A percentile compares a stretch with the other conserved stretches of the same genome.
phyloP scores from a whole-genome alignment of 1,140 invertebrate genomes.

The Ostrea edulis region DNA sequence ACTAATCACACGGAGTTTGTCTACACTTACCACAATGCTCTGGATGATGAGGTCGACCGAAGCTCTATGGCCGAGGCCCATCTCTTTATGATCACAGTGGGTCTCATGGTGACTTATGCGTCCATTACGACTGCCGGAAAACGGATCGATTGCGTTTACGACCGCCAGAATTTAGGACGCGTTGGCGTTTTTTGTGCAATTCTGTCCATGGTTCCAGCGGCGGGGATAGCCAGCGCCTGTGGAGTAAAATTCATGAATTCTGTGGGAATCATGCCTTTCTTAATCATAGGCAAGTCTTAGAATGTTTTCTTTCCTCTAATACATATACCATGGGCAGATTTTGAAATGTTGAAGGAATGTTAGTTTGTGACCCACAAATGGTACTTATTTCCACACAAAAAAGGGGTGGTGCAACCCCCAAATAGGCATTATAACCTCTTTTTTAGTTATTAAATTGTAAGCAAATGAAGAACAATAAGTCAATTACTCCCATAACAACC shows the following conservation, averaged over 20 bases:
- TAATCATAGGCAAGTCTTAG: constrained; percentile 93
- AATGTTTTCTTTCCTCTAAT: background rate
- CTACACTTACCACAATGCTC: constrained; percentile 38
- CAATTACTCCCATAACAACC: too few relatives aligned
- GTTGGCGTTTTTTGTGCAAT: constrained; percentile 93
- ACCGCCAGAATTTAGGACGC: constrained; percentile 93
- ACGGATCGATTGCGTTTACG: constrained; percentile 80
- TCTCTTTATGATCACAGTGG: constrained; percentile 43
- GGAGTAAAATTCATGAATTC: constrained; percentile 97
- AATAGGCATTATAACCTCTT: too few relatives aligned
- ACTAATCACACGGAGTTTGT: constrained; percentile 40
- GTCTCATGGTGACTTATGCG: constrained; percentile 46
- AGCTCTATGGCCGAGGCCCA: constrained; percentile 40
- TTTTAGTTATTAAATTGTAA: too few relatives aligned
- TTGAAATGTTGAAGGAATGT: background rate
- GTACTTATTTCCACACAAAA: too few relatives aligned
- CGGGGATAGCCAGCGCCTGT: constrained; percentile 93
- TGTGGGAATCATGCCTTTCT: constrained; percentile 95
- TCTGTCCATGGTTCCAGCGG: constrained; percentile 93
- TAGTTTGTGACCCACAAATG: too few relatives aligned
- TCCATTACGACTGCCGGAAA: constrained; percentile 43
- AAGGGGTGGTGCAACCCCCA: too few relatives aligned
- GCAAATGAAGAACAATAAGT: too few relatives aligned
- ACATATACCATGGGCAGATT: too few relatives aligned
- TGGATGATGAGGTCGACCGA: constrained; percentile 40